Conservation (phyloP, 2,888 invertebrate genomes). For the Pseudococcus viburni region DNA sequence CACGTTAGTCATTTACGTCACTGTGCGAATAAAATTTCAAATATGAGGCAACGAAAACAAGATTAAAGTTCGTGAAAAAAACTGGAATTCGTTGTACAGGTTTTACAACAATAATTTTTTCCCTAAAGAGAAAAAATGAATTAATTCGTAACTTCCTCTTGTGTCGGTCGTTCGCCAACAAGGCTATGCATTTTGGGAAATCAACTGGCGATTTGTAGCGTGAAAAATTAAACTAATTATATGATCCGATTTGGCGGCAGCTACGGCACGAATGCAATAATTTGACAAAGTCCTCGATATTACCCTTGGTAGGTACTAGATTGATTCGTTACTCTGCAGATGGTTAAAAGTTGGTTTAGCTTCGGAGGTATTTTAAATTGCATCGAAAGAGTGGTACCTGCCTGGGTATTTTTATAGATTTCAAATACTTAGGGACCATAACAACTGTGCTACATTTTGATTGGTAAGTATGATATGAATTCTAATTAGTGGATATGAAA, state of each 20-base stretch:
- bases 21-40: conserved; percentile 14
- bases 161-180: neutral
- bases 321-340: conserved; percentile 11
- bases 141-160: conserved; percentile 54
- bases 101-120: conserved; percentile 53
- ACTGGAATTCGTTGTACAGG: conserved; percentile 8
- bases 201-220: conserved; percentile 21
- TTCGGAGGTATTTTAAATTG: neutral
- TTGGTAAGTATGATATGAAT: too few relatives aligned
- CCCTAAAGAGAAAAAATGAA: conserved; percentile 6
- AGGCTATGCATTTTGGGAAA: conserved; percentile 47
- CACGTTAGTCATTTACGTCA: conserved; percentile 37
- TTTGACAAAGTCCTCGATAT: neutral
- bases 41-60: conserved; percentile 46
- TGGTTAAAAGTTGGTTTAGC: neutral
- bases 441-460: too few relatives aligned
- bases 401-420: too few relatives aligned
- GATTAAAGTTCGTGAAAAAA: conserved; percentile 9
- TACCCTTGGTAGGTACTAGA: conserved; percentile 1
- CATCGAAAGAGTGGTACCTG: neutral
- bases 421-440: too few relatives aligned
- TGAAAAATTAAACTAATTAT: conserved; percentile 47
- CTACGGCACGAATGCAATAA: neutral
- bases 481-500: too few relatives aligned
- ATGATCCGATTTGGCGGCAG: neutral